Base-by-base conservation (phyloP, 1,140 invertebrate genomes). In the Rhynchophorus ferrugineus region DNA sequence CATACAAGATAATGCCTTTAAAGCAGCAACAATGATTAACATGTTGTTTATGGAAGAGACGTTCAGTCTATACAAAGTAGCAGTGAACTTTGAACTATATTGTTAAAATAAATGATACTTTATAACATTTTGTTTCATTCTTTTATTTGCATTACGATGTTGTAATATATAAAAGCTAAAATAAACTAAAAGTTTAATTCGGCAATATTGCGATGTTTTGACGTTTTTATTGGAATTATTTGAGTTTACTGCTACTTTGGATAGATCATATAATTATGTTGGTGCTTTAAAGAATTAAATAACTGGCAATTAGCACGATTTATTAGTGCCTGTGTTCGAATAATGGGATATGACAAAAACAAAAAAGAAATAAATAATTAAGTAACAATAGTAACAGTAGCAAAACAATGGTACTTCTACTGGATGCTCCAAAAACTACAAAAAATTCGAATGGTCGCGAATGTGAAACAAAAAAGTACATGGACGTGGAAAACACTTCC, bases 311-410 rank as follows among this genome's bases (percentile, higher is more conserved):
- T 42, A 34, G 51, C 51, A 54, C 51, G 51, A 46, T 42, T 22
- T 54, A 54, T 54, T 54, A 54, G 51, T 54, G 51, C 51, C 29
- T n/a, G 51, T 54, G 51, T 47, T 6, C 5, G 11, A 6, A 11
- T 29, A 29, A 29, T 29, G 24, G 11, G 5, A 29, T 20, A n/a
- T 42, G 22, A 51, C 43, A n/a, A 37, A 44, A 42, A 35, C 38
- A 19, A 44, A 51, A 20, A 16, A 44, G 9, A 17, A 44, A 37
- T 22, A 3, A 37, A 22, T 22, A 51, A 44, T n/a, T n/a, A 34
- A 16, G 43, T 38, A 35, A 29, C 3, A 50, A 18, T 20, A 43
- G 34, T 20, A 41, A 34, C 35, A 21, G 14, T 38, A 14, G 41
- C 39, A 52, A 37, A 18, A 29, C 7, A 45, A 41, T 22, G 14